These are phyloP conservation scores for Alectoris magna DNA, from an alignment of 2,797 vertebrate genomes.

Conservation along the genomic window DNA sequence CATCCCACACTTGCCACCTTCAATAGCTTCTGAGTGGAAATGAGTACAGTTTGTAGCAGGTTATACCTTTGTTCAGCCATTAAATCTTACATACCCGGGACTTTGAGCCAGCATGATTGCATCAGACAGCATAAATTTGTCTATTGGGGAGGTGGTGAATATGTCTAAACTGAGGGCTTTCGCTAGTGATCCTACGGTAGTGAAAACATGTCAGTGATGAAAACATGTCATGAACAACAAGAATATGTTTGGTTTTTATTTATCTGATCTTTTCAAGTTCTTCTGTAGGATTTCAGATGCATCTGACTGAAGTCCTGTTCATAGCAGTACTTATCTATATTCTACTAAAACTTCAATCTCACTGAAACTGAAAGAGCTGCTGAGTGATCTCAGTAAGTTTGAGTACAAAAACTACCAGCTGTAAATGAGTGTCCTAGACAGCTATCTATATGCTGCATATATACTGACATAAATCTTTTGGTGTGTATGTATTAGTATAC, in stretches of 20 bases:
- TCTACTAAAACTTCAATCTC: constrained; percentile 53
- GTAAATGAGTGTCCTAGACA: neutral
- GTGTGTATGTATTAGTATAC: neutral
- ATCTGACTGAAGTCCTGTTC: constrained; percentile 36
- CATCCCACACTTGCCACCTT: accelerated
- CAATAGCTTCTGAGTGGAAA: neutral
- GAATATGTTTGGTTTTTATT: neutral
- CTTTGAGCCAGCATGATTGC: neutral
- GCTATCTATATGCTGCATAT: neutral
- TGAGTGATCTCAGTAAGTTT: constrained; percentile 57
- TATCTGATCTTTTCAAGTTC: constrained; percentile 44
- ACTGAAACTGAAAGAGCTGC: constrained; percentile 54
- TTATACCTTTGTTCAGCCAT: neutral
- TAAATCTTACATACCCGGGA: too few species aligned
- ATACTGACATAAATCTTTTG: neutral
- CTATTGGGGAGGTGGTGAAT: neutral
- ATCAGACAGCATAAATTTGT: neutral
- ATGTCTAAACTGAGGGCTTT: neutral
- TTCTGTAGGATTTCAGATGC: constrained; percentile 52
- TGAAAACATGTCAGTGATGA: neutral
- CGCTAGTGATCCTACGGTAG: accelerated
- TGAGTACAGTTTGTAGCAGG: neutral
- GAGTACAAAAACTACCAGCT: constrained; percentile 14
- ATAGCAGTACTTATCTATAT: constrained; percentile 18
- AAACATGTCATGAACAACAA: too few species aligned